Base-by-base conservation (phyloP, 2,888 invertebrate species). In the Brachylomia viminalis region DNA sequence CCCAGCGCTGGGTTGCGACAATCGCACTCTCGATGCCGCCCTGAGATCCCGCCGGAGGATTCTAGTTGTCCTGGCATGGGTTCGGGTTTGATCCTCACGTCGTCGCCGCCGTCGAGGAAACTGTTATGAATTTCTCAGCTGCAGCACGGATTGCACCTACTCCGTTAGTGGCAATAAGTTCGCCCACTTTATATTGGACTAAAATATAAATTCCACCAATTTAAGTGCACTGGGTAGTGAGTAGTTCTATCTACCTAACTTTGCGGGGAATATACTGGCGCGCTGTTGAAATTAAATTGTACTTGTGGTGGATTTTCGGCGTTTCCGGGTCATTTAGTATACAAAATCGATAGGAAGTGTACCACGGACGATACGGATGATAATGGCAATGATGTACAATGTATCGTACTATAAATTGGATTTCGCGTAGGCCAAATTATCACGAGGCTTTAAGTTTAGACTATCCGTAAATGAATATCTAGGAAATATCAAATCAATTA, bases 341-440 rank as follows among this genome's bases (percentile, higher is more conserved):
- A 30, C 10, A 76, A n/a, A 23, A 76, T 47, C 27, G 23, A 75
- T 61, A 13, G 20, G 7, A 54, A 76, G 45, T 23, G 10, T 47
- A 17, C n/a, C 17, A 52, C 23, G 17, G 8, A 17, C 11, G n/a
- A n/a, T n/a, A n/a, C n/a, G n/a, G n/a, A 23, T 23, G 13, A 54
- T 23, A 27, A 61, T 47, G 17, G 45, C 1, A 15, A 27, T 47
- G 45, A 75, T 38, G 13, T 52, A 75, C 52, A 62, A 62, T 52
- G 27, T 76, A 54, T 33, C 27, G 6, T 7, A 33, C 20, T 27
- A 56, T 17, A 62, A 15, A 47, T 62, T 30, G 15, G 8, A 58
- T 47, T 42, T 38, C 2, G 17, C 7, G 54, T 10, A 0, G 1
- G 20, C 4, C 4, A 30, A 70, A 42, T 54, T 72, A 38, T 72